Evolutionary conservation across 2,113 vertebrate genomes (phyloP).

Genomic region (Campylorhamphus procurvoides): DNA sequence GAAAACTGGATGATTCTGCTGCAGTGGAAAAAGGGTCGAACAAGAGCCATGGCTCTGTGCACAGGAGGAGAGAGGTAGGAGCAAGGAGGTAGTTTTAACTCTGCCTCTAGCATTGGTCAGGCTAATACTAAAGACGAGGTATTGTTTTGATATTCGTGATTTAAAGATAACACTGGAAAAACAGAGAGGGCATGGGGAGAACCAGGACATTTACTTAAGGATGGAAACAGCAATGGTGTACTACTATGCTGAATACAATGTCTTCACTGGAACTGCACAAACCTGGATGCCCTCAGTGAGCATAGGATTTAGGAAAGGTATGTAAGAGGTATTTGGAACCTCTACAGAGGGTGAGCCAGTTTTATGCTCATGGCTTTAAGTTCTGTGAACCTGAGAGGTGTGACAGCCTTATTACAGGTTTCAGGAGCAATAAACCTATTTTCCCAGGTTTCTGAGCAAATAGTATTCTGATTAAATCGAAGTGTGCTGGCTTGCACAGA

Average conservation of each 20-base stretch:
- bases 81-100: background rate
- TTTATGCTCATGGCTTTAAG: background rate
- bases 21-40: background rate
- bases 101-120: background rate
- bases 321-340: background rate
- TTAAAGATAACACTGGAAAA: background rate
- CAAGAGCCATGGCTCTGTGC: background rate
- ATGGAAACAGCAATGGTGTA: background rate
- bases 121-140: background rate
- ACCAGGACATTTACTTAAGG: background rate
- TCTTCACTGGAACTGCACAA: background rate
- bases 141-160: background rate
- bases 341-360: background rate
- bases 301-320: background rate
- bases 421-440: background rate
- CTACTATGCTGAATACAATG: background rate
- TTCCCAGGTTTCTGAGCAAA: background rate
- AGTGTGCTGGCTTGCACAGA: background rate
- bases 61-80: background rate
- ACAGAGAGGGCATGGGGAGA: background rate
- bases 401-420: background rate
- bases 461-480: background rate
- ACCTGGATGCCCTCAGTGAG: background rate
- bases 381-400: background rate
- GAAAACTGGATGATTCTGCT: background rate